Base-by-base conservation (phyloP, 2,113 vertebrate genomes). In the Etheostoma spectabile region DNA sequence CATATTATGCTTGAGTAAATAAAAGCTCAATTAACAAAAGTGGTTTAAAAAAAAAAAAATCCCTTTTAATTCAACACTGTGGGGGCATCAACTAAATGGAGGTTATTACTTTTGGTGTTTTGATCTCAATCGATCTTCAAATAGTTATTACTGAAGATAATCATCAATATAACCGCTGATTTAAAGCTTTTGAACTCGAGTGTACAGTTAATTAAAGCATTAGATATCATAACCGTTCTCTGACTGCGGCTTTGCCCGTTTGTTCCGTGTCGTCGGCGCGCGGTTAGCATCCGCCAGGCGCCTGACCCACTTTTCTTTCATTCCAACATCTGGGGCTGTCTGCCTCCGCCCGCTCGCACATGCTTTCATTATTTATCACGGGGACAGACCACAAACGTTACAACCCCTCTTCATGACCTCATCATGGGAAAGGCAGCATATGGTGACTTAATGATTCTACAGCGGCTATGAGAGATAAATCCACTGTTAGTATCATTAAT, bases 291-390 rank as follows among this genome's bases (percentile, higher is more conserved):
- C 75, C 84, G 19, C 76, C 0, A 83, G 78, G 86, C 80, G 82
- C 76, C 89, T 92, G 91, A 92, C 91, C 92, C 85, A 90, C 87
- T 92, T 94, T 73, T 70, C 24, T 35, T 38, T 66, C 61, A 86
- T 57, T 77, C 59, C 30, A 84, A 86, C 92, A 84, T 91, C 89
- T 89, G 89, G 71, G 70, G 19, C 84, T 49, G 82, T 88, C 85
- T 87, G 83, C 69, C 65, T 80, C 27, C n/a, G 12, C 49, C 21
- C 21, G 27, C 77, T 71, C 55, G 4, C 48, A 18, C 74, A 33
- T 0, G 13, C 76, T 60, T 87, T 78, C 45, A 56, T 88, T 82
- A 87, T 82, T 83, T 48, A 86, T 87, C 30, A 72, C 66, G 0
- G 55, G 33, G 46, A 73, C 33, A 27, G 35, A 66, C 76, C 74